phyloP scores from a whole-genome alignment of 2,113 vertebrate genomes.

The Hippopotamus amphibius region DNA sequence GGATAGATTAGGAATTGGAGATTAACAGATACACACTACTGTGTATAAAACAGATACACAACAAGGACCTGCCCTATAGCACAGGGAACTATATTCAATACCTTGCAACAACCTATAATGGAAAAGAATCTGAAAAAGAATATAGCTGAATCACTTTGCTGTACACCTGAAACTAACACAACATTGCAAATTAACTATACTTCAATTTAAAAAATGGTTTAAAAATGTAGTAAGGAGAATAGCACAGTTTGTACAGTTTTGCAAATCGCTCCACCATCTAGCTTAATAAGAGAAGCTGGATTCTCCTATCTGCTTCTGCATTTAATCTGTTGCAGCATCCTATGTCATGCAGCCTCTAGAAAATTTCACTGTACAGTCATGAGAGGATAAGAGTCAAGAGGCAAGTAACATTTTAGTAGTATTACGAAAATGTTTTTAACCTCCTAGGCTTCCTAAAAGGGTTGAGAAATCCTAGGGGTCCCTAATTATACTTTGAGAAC shows the following conservation, averaged over 20 bases:
- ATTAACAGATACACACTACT: neutral
- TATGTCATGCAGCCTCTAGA: neutral
- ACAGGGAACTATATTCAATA: neutral
- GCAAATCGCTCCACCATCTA: neutral
- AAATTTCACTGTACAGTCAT: neutral
- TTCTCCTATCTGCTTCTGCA: neutral
- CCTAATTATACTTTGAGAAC: neutral
- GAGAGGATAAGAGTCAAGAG: neutral
- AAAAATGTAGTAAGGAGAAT: neutral
- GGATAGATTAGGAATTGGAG: neutral
- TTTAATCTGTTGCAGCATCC: neutral
- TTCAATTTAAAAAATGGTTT: no score
- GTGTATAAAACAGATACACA: neutral
- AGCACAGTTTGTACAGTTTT: neutral
- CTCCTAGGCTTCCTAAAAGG: neutral
- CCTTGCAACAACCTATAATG: neutral
- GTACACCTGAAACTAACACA: neutral
- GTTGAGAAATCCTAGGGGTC: neutral
- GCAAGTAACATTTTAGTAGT: neutral
- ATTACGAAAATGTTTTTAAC: slow-evolving; percentile 25
- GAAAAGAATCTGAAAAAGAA: neutral
- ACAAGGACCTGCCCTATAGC: neutral
- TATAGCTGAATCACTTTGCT: neutral
- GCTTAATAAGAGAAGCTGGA: neutral
- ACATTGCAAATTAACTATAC: neutral